phyloP scores from a whole-genome alignment of 2,888 invertebrate species.

The Cheilosia grossa region DNA sequence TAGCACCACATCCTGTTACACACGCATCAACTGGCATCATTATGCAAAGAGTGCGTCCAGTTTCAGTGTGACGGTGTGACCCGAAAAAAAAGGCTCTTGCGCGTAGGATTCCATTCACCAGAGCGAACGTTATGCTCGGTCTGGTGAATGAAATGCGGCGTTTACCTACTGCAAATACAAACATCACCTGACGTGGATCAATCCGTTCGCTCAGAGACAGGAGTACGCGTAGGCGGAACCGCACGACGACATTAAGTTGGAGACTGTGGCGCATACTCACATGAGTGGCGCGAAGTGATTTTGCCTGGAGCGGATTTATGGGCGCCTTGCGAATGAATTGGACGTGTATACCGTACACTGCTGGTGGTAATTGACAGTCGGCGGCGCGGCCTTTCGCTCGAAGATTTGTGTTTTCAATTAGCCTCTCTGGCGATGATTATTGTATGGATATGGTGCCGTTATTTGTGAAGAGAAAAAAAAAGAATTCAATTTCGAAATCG shows the following conservation, averaged over 20 bases:
- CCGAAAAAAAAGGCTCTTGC: slow-evolving; percentile 19
- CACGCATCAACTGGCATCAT: slow-evolving; percentile 24
- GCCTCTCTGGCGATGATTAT: slow-evolving; percentile 43
- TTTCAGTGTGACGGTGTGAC: slow-evolving; percentile 4
- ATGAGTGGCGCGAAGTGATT: slow-evolving; percentile 54
- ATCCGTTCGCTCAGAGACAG: slow-evolving; percentile 38
- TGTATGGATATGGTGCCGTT: slow-evolving; percentile 12
- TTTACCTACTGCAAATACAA: slow-evolving; percentile 12
- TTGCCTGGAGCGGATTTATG: slow-evolving; percentile 55
- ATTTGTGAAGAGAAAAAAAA: not conserved
- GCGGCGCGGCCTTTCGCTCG: slow-evolving; percentile 11
- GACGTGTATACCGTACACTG: slow-evolving; percentile 21
- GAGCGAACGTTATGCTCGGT: slow-evolving; percentile 33
- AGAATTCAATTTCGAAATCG: slow-evolving; percentile 46
- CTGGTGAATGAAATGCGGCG: slow-evolving; percentile 50
- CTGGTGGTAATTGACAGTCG: slow-evolving; percentile 40
- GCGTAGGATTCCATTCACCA: slow-evolving; percentile 55
- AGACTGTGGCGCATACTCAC: slow-evolving; percentile 9
- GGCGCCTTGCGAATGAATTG: slow-evolving; percentile 69
- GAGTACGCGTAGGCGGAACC: slow-evolving; percentile 53
- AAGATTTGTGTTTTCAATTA: slow-evolving; percentile 64
- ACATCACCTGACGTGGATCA: slow-evolving; percentile 66
- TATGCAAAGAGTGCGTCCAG: slow-evolving; percentile 29
- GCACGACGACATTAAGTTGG: slow-evolving; percentile 43
- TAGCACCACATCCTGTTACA: slow-evolving; percentile 62